These are phyloP conservation scores for Frankliniella fusca DNA, from an alignment of 2,888 invertebrate species.

Conservation along the genomic window DNA sequence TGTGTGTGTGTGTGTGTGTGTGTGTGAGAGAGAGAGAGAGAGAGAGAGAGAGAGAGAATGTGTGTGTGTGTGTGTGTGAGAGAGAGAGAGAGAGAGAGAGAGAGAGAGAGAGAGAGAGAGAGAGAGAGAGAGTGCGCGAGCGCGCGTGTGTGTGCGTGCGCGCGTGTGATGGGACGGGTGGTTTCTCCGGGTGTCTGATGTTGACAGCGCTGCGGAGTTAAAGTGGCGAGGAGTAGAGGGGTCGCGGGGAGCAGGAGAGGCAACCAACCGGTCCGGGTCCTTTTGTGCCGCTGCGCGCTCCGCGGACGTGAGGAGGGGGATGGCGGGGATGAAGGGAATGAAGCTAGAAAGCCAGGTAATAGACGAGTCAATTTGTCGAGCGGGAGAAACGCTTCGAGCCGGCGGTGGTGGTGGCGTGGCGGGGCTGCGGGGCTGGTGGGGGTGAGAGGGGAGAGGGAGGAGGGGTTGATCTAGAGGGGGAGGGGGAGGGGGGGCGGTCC, in stretches of 20 bases:
- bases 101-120: no score
- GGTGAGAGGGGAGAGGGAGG: not conserved
- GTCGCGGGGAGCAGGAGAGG: no score
- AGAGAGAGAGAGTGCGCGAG: no score
- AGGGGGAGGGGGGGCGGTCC: not conserved
- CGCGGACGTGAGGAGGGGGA: not conserved
- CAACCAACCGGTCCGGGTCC: no score
- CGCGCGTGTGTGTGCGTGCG: no score
- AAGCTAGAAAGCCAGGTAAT: slow-evolving; percentile 22
- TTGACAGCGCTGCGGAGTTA: slow-evolving; percentile 13
- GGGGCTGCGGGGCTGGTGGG: not conserved
- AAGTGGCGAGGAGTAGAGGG: not conserved
- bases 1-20: no score
- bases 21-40: no score
- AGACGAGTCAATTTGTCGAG: slow-evolving; percentile 17
- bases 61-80: no score
- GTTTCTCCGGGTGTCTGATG: slow-evolving; percentile 22
- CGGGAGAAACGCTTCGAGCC: not conserved
- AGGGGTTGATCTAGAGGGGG: not conserved
- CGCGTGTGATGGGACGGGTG: not conserved
- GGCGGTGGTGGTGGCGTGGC: not conserved
- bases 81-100: no score
- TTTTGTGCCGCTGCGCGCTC: not conserved
- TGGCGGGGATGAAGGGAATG: not conserved
- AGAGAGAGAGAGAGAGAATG: no score